A percentile compares a stretch with the other conserved stretches of the same genome.
Conservation (phyloP, 1,140 invertebrate genomes). For the Anagrus nilaparvatae region DNA sequence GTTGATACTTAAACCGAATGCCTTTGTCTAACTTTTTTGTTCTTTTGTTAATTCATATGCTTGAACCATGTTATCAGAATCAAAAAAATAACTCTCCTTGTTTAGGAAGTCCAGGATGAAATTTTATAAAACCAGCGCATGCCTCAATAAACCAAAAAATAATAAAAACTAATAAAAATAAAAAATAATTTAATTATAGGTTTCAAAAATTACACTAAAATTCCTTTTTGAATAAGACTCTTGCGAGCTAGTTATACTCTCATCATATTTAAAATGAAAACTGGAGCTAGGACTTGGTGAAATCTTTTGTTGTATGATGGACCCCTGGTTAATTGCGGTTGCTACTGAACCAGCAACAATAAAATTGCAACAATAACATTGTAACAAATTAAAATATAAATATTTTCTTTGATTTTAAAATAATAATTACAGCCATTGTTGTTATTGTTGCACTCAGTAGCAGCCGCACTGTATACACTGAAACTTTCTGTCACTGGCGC, state of each 20-base stretch:
- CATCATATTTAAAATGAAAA: slow-evolving; percentile 45
- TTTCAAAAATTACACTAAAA: too few species aligned
- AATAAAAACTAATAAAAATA: too few species aligned
- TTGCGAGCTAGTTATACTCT: slow-evolving; percentile 40
- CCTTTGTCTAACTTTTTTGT: slow-evolving; percentile 56
- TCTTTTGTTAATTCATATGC: slow-evolving; percentile 42
- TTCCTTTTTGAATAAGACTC: slow-evolving; percentile 41
- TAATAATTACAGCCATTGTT: too few species aligned
- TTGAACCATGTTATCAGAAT: slow-evolving; percentile 36
- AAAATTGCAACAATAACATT: too few species aligned
- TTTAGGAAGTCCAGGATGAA: slow-evolving; percentile 79
- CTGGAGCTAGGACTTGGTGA: slow-evolving; percentile 50
- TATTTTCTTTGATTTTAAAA: too few species aligned
- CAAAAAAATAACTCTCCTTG: slow-evolving; percentile 66
- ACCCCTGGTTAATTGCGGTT: slow-evolving; percentile 45
- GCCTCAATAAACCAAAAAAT: too few species aligned
- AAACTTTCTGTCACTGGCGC: too few species aligned
- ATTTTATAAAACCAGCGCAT: slow-evolving; percentile 89
- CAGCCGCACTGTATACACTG: too few species aligned
- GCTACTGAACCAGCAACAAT: slow-evolving; percentile 48
- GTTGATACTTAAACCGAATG: slow-evolving; percentile 87
- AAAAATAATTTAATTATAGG: slow-evolving; percentile 26
- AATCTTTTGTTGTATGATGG: slow-evolving; percentile 46
- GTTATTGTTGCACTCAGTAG: too few species aligned
- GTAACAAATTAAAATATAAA: too few species aligned